Conservation (phyloP, 53 echinoderm and acorn worm species). For the Echinometra lucunter region DNA sequence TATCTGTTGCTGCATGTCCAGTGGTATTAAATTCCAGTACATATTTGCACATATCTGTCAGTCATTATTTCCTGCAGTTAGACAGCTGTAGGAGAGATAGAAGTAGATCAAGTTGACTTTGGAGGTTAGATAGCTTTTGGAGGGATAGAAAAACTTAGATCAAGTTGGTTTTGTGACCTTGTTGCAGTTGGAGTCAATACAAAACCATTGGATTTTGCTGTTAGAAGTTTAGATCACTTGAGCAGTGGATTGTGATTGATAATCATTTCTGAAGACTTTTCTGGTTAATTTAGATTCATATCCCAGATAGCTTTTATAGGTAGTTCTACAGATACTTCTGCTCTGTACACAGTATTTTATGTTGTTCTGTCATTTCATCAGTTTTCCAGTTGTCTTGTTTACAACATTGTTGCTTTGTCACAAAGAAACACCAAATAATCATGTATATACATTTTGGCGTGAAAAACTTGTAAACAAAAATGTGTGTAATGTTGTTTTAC, state of each 20-base stretch:
- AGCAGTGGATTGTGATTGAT: background rate
- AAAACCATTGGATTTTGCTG: background rate
- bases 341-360: background rate
- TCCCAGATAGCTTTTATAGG: background rate
- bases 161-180: background rate
- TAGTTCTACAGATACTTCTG: background rate
- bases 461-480: too few relatives aligned
- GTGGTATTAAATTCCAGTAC: background rate
- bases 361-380: background rate
- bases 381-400: too few relatives aligned
- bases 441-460: too few relatives aligned
- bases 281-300: background rate
- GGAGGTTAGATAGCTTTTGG: background rate
- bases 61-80: background rate
- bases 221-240: conserved; percentile 15
- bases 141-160: background rate
- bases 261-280: background rate
- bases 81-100: background rate
- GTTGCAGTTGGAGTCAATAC: background rate
- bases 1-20: conserved; percentile 51
- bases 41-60: background rate
- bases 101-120: too few relatives aligned
- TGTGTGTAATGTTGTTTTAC: background rate
- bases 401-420: too few relatives aligned
- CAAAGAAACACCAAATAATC: too few relatives aligned